Evolutionary conservation across 2,113 vertebrate species (phyloP).

Genomic region (Limanda limanda): DNA sequence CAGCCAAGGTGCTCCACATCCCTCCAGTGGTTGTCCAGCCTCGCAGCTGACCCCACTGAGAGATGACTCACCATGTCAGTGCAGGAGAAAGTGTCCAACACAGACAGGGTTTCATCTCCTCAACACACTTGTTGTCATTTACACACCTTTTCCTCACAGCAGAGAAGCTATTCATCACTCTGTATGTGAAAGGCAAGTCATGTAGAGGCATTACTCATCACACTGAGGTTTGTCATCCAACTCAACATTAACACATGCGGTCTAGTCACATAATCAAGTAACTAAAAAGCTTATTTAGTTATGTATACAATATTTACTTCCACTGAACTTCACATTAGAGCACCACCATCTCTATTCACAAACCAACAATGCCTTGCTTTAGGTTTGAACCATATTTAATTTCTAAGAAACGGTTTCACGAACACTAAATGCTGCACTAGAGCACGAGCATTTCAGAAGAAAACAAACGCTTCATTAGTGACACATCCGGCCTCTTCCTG

Average conservation of each 20-base stretch:
- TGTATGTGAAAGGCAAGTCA: conserved; percentile 10
- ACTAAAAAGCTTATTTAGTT: not conserved
- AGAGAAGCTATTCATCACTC: conserved; percentile 12
- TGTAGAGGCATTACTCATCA: not conserved
- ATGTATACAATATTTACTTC: no score
- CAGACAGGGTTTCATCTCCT: not conserved
- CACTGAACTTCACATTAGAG: no score
- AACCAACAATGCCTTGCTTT: no score
- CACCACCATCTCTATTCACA: no score
- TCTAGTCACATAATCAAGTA: not conserved
- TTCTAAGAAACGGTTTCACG: no score
- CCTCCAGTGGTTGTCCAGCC: conserved; percentile 10
- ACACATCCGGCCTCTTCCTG: no score
- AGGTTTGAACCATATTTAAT: no score
- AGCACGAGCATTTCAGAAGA: not conserved
- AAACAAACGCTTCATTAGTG: not conserved
- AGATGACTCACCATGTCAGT: conserved; percentile 40
- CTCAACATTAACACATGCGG: no score
- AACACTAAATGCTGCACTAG: not conserved
- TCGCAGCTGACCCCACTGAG: conserved; percentile 27
- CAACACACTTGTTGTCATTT: conserved; percentile 36
- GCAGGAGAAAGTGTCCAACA: not conserved
- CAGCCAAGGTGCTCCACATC: conserved; percentile 27
- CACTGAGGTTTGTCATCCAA: not conserved
- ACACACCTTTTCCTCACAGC: conserved; percentile 24